These are phyloP conservation scores for Lithosia quadra DNA, from an alignment of 2,888 invertebrate genomes.

Conservation along the genomic window DNA sequence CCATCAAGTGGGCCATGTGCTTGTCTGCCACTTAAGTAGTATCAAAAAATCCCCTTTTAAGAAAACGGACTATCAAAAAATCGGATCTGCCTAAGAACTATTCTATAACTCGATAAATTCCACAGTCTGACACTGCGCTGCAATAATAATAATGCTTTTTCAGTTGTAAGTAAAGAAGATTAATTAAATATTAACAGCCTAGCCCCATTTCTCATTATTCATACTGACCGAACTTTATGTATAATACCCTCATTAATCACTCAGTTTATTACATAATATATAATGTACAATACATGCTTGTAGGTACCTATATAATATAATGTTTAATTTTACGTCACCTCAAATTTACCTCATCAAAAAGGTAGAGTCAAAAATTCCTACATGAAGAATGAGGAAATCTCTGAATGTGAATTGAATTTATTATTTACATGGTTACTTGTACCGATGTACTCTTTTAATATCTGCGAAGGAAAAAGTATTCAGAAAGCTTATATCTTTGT, in stretches of 20 bases:
- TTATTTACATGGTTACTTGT: slow-evolving; percentile 1
- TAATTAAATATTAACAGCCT: neutral
- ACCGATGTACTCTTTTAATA: neutral
- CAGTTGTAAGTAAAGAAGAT: neutral
- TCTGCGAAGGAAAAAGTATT: neutral
- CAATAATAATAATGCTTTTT: no score
- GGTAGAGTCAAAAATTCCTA: neutral
- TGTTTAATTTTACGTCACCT: neutral
- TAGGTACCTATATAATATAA: neutral
- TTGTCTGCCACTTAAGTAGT: no score
- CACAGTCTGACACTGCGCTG: no score
- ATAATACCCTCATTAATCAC: neutral
- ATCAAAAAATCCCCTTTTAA: no score
- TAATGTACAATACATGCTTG: no score
- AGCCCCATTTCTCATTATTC: slow-evolving; percentile 1
- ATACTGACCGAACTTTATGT: slow-evolving; percentile 2
- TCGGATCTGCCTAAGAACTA: no score
- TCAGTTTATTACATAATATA: neutral
- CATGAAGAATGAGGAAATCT: slow-evolving; percentile 1
- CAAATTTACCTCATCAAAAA: neutral
- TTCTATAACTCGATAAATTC: no score
- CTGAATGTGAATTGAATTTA: neutral
- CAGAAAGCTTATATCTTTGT: neutral
- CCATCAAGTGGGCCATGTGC: no score
- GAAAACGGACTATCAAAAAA: no score